Conservation (phyloP, 1,140 invertebrate species). For the Planococcus citri region DNA sequence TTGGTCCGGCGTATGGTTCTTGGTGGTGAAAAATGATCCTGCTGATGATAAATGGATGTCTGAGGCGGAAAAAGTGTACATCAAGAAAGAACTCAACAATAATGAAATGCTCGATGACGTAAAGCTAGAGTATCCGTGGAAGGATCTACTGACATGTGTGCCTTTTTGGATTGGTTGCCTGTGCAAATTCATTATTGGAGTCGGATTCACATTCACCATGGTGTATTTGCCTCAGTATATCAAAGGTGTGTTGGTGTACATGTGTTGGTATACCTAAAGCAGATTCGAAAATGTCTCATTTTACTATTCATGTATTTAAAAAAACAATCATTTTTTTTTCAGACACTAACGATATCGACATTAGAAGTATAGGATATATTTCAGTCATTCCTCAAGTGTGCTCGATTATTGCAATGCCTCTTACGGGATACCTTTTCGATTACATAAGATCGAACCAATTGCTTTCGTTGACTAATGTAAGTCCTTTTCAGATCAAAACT, state of each 20-base stretch:
- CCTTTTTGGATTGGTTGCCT: neutral
- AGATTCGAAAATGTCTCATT: no score
- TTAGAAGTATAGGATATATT: neutral
- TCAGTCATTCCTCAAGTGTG: neutral
- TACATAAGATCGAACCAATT: neutral
- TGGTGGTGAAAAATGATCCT: constrained; percentile 60
- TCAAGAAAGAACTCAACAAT: constrained; percentile 37
- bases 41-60: constrained; percentile 60
- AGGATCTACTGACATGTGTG: neutral
- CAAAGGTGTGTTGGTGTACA: neutral
- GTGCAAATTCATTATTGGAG: neutral
- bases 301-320: no score
- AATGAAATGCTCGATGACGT: neutral
- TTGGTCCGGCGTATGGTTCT: constrained; percentile 56
- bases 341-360: neutral
- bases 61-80: constrained; percentile 60
- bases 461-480: neutral
- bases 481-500: neutral
- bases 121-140: neutral
- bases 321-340: no score
- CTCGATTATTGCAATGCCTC: neutral
- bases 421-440: neutral
- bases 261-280: no score
- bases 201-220: neutral
- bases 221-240: neutral